phyloP scores from a whole-genome alignment of 2,888 invertebrate genomes.

The Bhutanitis thaidina region DNA sequence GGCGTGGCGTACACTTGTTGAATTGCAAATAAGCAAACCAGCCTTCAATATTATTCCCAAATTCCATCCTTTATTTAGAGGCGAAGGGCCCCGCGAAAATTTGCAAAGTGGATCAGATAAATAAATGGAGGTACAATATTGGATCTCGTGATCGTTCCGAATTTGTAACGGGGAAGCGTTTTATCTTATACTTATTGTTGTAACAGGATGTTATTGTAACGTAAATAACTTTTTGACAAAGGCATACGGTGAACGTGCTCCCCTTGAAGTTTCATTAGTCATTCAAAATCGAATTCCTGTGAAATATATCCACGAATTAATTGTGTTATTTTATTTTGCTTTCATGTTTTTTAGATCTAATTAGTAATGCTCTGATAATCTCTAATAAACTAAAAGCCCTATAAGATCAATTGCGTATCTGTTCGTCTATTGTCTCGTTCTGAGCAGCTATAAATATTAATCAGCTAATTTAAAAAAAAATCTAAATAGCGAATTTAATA shows the following conservation, averaged over 20 bases:
- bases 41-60: conserved; percentile 21
- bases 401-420: too few relatives aligned
- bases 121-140: conserved; percentile 10
- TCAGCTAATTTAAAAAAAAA: too few relatives aligned
- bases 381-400: too few relatives aligned
- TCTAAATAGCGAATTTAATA: too few relatives aligned
- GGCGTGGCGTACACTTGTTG: conserved; percentile 21
- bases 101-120: conserved; percentile 16
- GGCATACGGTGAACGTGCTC: conserved; percentile 1
- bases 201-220: conserved; percentile 13
- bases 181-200: conserved; percentile 8
- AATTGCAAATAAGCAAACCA: conserved; percentile 23
- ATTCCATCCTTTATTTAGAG: conserved; percentile 21
- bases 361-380: too few relatives aligned
- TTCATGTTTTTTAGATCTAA: too few relatives aligned
- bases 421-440: too few relatives aligned
- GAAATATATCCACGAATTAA: not conserved
- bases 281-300: not conserved
- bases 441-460: too few relatives aligned
- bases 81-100: conserved; percentile 11
- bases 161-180: conserved; percentile 5
- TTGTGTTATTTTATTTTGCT: too few relatives aligned
- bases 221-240: conserved; percentile 7
- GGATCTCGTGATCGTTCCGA: not conserved
- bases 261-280: conserved; percentile 1